phyloP scores from a whole-genome alignment of 2,797 vertebrate species.

The Phrynocephalus vlangalii region DNA sequence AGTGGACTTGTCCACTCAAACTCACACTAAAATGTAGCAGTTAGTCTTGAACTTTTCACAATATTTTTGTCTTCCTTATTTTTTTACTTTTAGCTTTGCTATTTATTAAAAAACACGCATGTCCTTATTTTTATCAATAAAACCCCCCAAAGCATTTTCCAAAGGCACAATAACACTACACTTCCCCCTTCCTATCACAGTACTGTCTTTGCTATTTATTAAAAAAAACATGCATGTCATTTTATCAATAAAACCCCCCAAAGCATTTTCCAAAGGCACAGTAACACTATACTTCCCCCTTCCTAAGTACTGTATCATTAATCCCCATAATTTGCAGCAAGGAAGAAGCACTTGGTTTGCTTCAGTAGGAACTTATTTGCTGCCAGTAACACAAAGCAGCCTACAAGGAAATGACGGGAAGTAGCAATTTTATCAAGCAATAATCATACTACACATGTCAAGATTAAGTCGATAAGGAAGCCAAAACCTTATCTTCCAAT shows the following conservation, averaged over 20 bases:
- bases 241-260: not conserved
- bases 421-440: not conserved
- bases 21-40: no score
- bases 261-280: not conserved
- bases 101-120: not conserved
- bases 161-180: not conserved
- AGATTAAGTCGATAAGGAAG: not conserved
- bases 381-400: not conserved
- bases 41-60: no score
- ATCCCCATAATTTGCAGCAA: not conserved
- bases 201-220: not conserved
- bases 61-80: no score
- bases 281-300: not conserved
- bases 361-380: not conserved
- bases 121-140: not conserved
- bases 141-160: not conserved
- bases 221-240: not conserved
- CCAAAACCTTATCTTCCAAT: not conserved
- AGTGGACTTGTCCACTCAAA: no score
- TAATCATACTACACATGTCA: not conserved
- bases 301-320: not conserved
- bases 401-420: constrained; percentile 8
- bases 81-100: no score
- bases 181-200: not conserved
- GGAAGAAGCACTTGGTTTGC: not conserved